Evolutionary conservation across 2,113 vertebrate genomes (phyloP).

Genomic region (Ariopsis seemanni): DNA sequence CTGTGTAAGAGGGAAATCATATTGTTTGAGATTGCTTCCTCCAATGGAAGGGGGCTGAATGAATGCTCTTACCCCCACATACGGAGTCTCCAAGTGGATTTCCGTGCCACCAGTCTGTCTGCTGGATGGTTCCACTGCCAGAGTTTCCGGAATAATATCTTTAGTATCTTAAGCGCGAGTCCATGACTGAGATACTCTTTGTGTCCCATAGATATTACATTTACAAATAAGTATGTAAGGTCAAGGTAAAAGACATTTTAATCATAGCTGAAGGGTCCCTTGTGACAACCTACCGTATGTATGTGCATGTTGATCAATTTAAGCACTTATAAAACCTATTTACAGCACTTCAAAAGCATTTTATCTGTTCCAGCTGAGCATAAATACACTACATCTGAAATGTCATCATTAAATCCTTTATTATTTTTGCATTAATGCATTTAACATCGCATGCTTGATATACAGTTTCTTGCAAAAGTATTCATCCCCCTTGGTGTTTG

Average conservation of each 20-base stretch:
- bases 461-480: background rate
- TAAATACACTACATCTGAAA: background rate
- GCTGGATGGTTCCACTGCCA: slow-evolving; percentile 16
- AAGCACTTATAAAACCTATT: background rate
- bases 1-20: slow-evolving; percentile 56
- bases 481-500: too few species aligned
- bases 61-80: background rate
- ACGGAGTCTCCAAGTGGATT: slow-evolving; percentile 26
- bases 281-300: background rate
- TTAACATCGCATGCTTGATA: background rate
- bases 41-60: slow-evolving; percentile 27
- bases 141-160: background rate
- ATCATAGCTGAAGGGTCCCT: background rate
- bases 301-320: background rate
- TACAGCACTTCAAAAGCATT: background rate
- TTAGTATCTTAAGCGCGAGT: background rate
- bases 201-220: background rate
- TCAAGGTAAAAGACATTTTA: background rate
- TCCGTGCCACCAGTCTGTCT: slow-evolving; percentile 11
- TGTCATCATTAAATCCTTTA: background rate
- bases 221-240: background rate
- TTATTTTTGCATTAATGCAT: background rate
- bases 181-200: background rate
- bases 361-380: background rate
- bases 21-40: slow-evolving; percentile 57